Percentiles rank a stretch among this genome's conserved stretches.
phyloP scores from a whole-genome alignment of 2,888 invertebrate genomes.

The Melieria omissa region DNA sequence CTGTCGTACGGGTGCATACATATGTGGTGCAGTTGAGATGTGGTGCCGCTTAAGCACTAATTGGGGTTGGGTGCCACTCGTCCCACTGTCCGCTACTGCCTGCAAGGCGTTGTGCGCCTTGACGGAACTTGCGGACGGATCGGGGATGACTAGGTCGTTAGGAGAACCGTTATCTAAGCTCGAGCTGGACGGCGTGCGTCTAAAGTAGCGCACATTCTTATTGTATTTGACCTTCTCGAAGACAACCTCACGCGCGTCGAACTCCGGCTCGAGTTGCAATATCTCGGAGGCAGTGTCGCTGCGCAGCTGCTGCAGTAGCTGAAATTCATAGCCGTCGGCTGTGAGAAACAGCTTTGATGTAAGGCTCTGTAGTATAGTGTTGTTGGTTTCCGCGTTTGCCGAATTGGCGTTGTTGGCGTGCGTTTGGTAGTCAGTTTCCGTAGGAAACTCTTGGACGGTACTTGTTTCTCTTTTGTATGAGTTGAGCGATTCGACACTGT shows the following conservation, averaged over 20 bases:
- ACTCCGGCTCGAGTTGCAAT: conserved; percentile 41
- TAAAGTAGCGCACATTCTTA: conserved; percentile 61
- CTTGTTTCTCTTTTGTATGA: conserved; percentile 5
- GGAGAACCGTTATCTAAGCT: conserved; percentile 54
- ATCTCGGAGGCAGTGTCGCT: conserved; percentile 47
- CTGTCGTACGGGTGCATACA: conserved; percentile 29
- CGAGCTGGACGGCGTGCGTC: conserved; percentile 63
- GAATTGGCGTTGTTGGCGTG: conserved; percentile 15
- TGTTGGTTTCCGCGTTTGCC: not conserved
- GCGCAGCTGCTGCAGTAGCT: conserved; percentile 43
- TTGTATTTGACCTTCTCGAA: conserved; percentile 64
- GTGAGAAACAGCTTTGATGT: conserved; percentile 47
- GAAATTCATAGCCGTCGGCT: conserved; percentile 51
- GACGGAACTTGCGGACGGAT: conserved; percentile 5
- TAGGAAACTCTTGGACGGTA: conserved; percentile 48
- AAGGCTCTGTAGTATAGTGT: conserved; percentile 40
- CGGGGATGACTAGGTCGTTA: conserved; percentile 40
- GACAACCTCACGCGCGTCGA: conserved; percentile 44
- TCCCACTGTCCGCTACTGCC: conserved; percentile 25
- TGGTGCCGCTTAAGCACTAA: not conserved
- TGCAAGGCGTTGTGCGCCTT: conserved; percentile 22
- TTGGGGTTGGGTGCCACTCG: not conserved
- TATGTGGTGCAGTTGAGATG: conserved; percentile 37
- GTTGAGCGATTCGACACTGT: not conserved
- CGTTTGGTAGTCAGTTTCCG: conserved; percentile 42